Evolutionary conservation across 2,888 invertebrate genomes (phyloP).

Genomic region (Stenotaenia linearis): DNA sequence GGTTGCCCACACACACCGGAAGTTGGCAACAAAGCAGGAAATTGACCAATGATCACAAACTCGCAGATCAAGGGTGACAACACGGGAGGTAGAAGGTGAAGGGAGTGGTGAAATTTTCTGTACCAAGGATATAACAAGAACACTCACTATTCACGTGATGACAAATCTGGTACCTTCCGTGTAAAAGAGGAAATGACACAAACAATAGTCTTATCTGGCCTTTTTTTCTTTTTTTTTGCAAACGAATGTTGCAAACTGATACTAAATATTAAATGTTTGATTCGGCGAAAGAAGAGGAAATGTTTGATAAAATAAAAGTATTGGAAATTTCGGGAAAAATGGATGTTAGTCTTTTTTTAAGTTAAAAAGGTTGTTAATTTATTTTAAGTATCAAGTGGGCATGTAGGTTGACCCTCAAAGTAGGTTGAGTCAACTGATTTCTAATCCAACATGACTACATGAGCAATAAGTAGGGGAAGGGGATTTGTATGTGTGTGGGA

Average conservation of each 20-base stretch:
- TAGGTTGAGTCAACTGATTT: constrained; percentile 21
- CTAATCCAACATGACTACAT: constrained; percentile 12
- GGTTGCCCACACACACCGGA: constrained; percentile 22
- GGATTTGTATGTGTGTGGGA: constrained; percentile 16
- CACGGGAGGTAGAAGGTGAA: constrained; percentile 13
- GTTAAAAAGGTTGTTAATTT: background rate
- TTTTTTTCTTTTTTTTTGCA: too few species aligned
- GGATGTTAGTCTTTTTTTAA: too few species aligned
- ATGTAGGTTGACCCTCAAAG: background rate
- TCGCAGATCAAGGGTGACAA: constrained; percentile 23
- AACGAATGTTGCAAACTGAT: background rate
- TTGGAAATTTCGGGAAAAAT: too few species aligned
- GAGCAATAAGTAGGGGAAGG: background rate
- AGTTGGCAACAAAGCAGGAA: constrained; percentile 22
- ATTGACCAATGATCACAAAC: constrained; percentile 26
- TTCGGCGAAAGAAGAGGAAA: too few species aligned
- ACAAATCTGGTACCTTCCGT: background rate
- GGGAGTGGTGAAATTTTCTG: background rate
- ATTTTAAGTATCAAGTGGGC: background rate
- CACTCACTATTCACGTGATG: constrained; percentile 17
- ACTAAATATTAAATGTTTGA: background rate
- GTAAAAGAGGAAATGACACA: background rate
- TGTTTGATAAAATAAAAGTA: too few species aligned
- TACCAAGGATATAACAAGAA: background rate
- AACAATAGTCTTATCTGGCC: background rate